These are phyloP conservation scores for Melanocharis versteri DNA, from an alignment of 2,113 vertebrate genomes.

Conservation along the genomic window DNA sequence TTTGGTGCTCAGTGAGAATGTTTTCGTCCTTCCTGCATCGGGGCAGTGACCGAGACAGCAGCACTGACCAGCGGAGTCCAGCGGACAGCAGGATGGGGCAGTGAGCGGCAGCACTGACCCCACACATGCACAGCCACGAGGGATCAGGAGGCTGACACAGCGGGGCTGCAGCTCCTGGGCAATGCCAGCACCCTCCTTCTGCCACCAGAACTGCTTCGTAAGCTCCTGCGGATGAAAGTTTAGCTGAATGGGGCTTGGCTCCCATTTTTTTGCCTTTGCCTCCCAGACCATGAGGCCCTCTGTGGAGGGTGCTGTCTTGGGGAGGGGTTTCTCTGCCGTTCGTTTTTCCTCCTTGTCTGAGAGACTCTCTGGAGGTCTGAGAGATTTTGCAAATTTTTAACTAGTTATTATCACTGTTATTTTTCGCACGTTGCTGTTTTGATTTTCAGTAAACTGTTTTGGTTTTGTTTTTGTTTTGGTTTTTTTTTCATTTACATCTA, in stretches of 20 bases:
- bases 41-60: rapidly evolving
- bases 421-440: background rate
- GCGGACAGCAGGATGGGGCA: background rate
- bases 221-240: rapidly evolving
- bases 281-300: background rate
- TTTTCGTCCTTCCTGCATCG: rapidly evolving
- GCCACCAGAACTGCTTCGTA: background rate
- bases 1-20: background rate
- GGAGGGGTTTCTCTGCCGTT: too few relatives aligned
- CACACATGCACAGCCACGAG: rapidly evolving
- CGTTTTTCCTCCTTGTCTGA: too few relatives aligned
- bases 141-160: rapidly evolving
- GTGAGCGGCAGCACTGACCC: rapidly evolving
- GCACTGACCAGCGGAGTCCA: rapidly evolving
- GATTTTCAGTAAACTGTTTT: background rate
- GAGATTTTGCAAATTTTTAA: background rate
- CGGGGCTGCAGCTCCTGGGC: background rate
- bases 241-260: background rate
- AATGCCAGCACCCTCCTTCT: background rate
- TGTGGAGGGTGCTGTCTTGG: rapidly evolving
- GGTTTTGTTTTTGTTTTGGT: too few relatives aligned
- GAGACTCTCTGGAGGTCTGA: background rate
- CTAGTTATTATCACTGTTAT: background rate
- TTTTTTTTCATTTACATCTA: background rate
- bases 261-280: background rate